Base-by-base conservation (phyloP, 2,797 vertebrate species). In the Enteromius fasciolatus region DNA sequence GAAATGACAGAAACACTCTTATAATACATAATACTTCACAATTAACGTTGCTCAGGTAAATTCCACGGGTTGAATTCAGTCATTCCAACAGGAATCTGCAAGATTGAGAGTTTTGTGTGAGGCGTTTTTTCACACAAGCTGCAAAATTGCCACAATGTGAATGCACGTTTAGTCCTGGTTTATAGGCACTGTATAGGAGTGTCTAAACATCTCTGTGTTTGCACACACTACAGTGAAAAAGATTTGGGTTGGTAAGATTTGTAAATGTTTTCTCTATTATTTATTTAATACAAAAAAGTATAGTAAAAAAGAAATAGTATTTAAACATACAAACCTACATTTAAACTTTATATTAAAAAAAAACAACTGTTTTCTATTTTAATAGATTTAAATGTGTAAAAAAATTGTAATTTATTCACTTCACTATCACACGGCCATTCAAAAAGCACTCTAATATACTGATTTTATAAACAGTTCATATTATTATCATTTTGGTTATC, bases 1-100 rank as follows among this genome's bases (percentile, higher is more conserved):
- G 91, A 41, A 78, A 83, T 57, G 1, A 80, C 17, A 80, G 14
- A 72, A 6, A 23, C 28, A 52, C 46, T 50, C 25, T 14, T 15
- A 31, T 63, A 6, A 61, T 28, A 61, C 25, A 7, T 61, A 28
- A 14, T 61, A 59, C 15, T 61, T 61, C 23, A 61, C 23, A 61
- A 28, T 28, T 15, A 28, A 17, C 1, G 1, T 7, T 61, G 14
- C 25, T 28, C 23, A 28, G 2, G 23, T 61, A 14, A 28, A 28
- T 61, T 28, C 28, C 11, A 61, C 28, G 25, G 23, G 25, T 15
- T 25, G 14, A 15, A 61, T 12, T 61, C 12, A 15, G 25, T 1
- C 23, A 15, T 28, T 28, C 2, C 25, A 61, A 61, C 5, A 25
- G 23, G 23, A 59, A 59, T 59, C 57, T 59, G n/a, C 10, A 2